Evolutionary conservation across 2,797 vertebrate species (phyloP).

Genomic region (Dendrocincla fuliginosa): DNA sequence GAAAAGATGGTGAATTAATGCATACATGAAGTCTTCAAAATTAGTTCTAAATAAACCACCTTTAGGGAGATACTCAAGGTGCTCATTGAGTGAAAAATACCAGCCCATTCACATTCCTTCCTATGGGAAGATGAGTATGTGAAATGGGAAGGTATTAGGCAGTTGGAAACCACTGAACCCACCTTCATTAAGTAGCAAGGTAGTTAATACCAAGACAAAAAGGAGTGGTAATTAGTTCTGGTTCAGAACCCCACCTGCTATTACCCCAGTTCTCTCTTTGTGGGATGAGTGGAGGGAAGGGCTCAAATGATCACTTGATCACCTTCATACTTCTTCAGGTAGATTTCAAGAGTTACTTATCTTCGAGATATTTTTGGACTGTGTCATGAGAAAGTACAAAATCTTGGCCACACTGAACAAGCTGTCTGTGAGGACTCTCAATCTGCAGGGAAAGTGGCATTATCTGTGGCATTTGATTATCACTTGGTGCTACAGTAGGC

Average conservation of each 20-base stretch:
- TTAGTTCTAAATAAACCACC: neutral
- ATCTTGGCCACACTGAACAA: neutral
- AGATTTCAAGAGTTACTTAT: neutral
- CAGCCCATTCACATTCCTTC: neutral
- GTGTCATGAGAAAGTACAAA: neutral
- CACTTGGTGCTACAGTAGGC: neutral
- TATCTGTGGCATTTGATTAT: neutral
- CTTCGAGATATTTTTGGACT: neutral
- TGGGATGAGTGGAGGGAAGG: neutral
- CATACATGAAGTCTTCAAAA: neutral
- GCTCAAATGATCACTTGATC: neutral
- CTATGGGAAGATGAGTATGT: neutral
- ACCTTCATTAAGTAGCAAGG: neutral
- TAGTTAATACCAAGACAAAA: neutral
- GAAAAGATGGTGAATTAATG: neutral
- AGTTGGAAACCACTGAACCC: neutral
- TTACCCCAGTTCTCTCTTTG: neutral
- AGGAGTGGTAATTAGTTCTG: neutral
- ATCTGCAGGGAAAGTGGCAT: neutral
- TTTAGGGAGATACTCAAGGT: neutral
- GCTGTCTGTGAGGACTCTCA: neutral
- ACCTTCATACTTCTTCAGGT: neutral
- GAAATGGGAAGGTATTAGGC: neutral
- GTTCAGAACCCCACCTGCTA: neutral
- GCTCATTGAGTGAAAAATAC: neutral